Base-by-base conservation (phyloP, 2,113 vertebrate species). In the Syngnathoides biaculeatus region DNA sequence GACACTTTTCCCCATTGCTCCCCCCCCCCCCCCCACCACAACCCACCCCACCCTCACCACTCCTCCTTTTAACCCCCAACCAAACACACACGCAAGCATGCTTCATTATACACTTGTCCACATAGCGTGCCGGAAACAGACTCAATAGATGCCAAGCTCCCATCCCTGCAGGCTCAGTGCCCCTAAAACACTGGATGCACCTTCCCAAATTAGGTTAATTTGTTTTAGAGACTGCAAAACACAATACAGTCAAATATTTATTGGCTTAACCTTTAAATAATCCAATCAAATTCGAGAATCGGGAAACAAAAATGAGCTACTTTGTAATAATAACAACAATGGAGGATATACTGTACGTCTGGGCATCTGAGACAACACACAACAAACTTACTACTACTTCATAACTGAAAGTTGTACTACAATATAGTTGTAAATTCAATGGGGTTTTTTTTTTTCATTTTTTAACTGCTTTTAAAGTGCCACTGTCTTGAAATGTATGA, bases 121-220 rank as follows among this genome's bases (percentile, higher is more conserved):
- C 83, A 89, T 91, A 83, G 89, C 89, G 87, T 91, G 90, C 85
- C 75, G 85, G 87, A 86, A 86, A 86, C 82, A 79, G 77, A 88
- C 81, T 84, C 82, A 82, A 84, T 88, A 80, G 84, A 84, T 75
- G 77, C 86, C 85, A 79, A 79, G 75, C 79, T 81, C 80, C 77
- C 8, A 13, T 84, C 89, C 86, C 86, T 79, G 72, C 71, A 82
- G 90, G 86, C 81, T 82, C 79, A 53, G 42, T 73, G 82, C 71
- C 79, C 78, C 75, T 84, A 77, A 83, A 88, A 87, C 80, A 82
- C 71, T 83, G 79, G 68, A 81, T 84, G 81, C 74, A 88, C 82
- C 84, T 87, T 83, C 68, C 70, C 43, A 79, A 89, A 89, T 86
- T 82, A 88, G 80, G 80, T 84, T 84, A 77, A 89, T 83, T 85